Evolutionary conservation across 64 coral and sea anemone genomes (phyloP).

Genomic region (Platygyra sinensis): DNA sequence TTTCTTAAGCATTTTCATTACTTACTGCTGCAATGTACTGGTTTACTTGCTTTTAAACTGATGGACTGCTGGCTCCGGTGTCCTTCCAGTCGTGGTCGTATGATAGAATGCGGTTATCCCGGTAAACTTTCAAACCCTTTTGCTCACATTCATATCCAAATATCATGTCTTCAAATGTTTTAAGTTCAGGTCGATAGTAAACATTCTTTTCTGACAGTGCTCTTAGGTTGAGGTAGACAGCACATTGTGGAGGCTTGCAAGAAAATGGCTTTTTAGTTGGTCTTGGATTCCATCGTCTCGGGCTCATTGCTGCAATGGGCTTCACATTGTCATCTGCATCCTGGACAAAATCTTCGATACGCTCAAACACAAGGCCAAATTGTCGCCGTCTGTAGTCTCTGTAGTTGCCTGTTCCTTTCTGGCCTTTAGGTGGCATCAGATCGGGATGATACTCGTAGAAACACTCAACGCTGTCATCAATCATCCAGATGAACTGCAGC

Average conservation of each 20-base stretch:
- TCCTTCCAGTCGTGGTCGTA: not conserved
- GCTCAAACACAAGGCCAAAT: not conserved
- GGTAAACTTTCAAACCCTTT: slow-evolving; percentile 19
- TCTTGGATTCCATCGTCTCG: not conserved
- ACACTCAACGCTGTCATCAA: slow-evolving; percentile 30
- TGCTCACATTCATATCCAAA: slow-evolving; percentile 50
- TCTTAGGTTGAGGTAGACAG: slow-evolving; percentile 25
- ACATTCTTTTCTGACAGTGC: not conserved
- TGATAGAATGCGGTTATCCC: not conserved
- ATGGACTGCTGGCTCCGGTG: slow-evolving; percentile 3
- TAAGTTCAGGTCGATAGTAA: slow-evolving; percentile 39
- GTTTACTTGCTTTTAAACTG: not conserved
- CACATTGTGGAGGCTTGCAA: slow-evolving; percentile 13
- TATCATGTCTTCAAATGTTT: slow-evolving; percentile 29
- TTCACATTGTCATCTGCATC: not conserved
- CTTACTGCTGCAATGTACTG: too few relatives aligned
- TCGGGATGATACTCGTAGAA: slow-evolving; percentile 27
- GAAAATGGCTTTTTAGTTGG: not conserved
- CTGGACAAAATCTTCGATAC: not conserved
- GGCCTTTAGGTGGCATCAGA: too few relatives aligned
- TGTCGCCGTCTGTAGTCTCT: not conserved
- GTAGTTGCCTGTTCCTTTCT: too few relatives aligned
- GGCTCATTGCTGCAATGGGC: slow-evolving; percentile 6
- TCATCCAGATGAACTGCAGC: slow-evolving; percentile 48
- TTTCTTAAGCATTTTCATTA: too few relatives aligned